These are phyloP conservation scores for Drosophila falleni DNA, from an alignment of 2,888 invertebrate species.

Conservation along the genomic window DNA sequence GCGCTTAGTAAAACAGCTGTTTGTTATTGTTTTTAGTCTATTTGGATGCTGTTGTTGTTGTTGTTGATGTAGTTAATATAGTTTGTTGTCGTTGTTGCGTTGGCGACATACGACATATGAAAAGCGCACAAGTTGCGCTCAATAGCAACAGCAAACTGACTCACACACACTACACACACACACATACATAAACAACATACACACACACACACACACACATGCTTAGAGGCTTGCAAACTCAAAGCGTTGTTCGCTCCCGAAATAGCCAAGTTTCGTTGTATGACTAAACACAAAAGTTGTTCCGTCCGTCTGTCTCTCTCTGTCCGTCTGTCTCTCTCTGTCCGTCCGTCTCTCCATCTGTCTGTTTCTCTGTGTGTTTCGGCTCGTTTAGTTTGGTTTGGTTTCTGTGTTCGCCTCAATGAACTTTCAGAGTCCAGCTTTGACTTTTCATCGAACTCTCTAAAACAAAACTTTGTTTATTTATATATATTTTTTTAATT, in stretches of 20 bases:
- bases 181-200: constrained; percentile 1
- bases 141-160: constrained; percentile 51
- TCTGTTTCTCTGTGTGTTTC: constrained; percentile 17
- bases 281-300: constrained; percentile 63
- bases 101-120: constrained; percentile 54
- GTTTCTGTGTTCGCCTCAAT: constrained; percentile 42
- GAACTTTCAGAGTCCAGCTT: constrained; percentile 48
- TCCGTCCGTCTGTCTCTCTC: constrained; percentile 11
- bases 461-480: constrained; percentile 8
- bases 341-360: background rate
- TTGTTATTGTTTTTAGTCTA: constrained; percentile 6
- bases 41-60: background rate
- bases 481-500: constrained; percentile 6
- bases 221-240: constrained; percentile 42
- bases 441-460: constrained; percentile 47
- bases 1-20: constrained; percentile 39
- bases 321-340: constrained; percentile 3
- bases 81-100: constrained; percentile 40
- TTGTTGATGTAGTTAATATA: background rate
- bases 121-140: constrained; percentile 49
- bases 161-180: constrained; percentile 42
- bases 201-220: constrained; percentile 20
- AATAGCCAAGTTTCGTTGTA: constrained; percentile 69
- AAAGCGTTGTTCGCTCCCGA: constrained; percentile 71
- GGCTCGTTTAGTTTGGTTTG: constrained; percentile 41